Conservation (phyloP, 2,888 invertebrate species). For the Phortica magna region DNA sequence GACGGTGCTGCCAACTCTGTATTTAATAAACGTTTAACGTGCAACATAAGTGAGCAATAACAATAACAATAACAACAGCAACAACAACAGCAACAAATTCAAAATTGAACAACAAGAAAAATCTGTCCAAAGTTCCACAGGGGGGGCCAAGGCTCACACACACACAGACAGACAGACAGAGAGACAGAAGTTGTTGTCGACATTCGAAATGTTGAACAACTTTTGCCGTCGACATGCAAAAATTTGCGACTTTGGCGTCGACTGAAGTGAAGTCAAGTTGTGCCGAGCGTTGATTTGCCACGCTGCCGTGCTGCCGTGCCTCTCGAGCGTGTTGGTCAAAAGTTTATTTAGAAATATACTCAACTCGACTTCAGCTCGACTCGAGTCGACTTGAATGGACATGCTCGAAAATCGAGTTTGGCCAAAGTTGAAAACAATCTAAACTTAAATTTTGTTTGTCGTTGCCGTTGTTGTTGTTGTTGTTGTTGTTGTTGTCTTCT, state of each 20-base stretch:
- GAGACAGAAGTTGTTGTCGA: neutral
- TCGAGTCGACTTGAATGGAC: neutral
- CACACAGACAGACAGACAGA: neutral
- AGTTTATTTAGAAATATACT: neutral
- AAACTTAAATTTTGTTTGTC: conserved; percentile 44
- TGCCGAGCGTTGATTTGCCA: conserved; percentile 4
- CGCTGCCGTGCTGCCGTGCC: no score
- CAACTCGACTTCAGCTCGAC: neutral
- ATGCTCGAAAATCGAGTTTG: conserved; percentile 17
- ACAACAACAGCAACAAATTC: conserved; percentile 11
- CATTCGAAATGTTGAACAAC: conserved; percentile 17
- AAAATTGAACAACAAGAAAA: conserved; percentile 11
- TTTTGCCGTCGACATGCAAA: conserved; percentile 18
- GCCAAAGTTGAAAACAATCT: conserved; percentile 12
- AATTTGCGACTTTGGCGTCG: neutral
- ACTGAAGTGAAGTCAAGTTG: neutral
- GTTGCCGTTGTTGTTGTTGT: conserved; percentile 20
- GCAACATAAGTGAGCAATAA: neutral
- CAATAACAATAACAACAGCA: conserved; percentile 11
- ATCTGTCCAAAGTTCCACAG: conserved; percentile 1
- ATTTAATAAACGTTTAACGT: conserved; percentile 23
- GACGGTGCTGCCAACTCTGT: conserved; percentile 3
- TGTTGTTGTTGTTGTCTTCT: conserved; percentile 46
- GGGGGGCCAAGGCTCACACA: neutral
- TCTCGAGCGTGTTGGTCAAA: neutral